phyloP scores from a whole-genome alignment of 2,113 vertebrate genomes.

The Pteronura brasiliensis region DNA sequence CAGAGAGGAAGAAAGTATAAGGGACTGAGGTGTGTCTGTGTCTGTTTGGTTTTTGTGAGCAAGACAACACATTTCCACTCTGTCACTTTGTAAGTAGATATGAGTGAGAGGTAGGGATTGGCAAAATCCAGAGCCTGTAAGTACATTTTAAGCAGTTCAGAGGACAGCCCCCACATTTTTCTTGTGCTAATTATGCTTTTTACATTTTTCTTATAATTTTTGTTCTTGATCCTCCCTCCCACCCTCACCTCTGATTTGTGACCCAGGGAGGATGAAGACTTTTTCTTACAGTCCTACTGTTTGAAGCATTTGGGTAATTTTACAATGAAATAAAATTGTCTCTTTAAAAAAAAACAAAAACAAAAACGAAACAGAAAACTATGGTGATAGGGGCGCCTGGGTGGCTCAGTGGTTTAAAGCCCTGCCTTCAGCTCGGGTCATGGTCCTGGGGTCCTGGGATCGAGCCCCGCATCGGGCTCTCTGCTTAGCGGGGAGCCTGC shows the following conservation, averaged over 20 bases:
- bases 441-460: too few relatives aligned
- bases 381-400: too few relatives aligned
- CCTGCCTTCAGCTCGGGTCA: too few relatives aligned
- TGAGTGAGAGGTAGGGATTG: not conserved
- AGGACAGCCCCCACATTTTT: not conserved
- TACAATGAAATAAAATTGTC: not conserved
- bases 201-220: not conserved
- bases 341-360: not conserved
- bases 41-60: not conserved
- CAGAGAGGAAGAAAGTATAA: not conserved
- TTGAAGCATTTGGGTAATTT: slow-evolving; percentile 37
- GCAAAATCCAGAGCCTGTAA: not conserved
- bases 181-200: not conserved
- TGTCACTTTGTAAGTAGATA: not conserved
- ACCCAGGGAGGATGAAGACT: not conserved
- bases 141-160: not conserved
- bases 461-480: too few relatives aligned
- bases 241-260: not conserved
- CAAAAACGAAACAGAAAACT: too few relatives aligned
- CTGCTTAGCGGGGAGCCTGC: too few relatives aligned
- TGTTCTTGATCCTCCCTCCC: not conserved
- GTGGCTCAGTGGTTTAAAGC: too few relatives aligned
- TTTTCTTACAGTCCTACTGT: not conserved
- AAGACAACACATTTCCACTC: not conserved
- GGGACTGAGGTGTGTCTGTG: not conserved